phyloP scores from a whole-genome alignment of 2,797 vertebrate genomes.

The Parambassis ranga region DNA sequence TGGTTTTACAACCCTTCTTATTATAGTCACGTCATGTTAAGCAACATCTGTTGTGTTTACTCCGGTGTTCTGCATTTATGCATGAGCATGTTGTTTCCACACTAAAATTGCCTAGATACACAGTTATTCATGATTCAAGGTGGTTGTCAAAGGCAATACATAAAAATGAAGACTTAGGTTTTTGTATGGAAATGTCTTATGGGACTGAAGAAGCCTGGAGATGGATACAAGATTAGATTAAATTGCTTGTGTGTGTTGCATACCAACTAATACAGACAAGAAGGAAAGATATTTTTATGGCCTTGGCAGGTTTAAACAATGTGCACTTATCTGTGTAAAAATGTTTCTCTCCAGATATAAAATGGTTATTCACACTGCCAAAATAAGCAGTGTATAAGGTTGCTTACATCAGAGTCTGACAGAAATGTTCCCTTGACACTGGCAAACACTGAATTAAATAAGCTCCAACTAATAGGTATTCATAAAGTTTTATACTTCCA shows the following conservation, averaged over 20 bases:
- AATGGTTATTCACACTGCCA: background rate
- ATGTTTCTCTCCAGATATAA: background rate
- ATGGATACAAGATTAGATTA: conserved; percentile 6
- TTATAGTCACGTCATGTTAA: background rate
- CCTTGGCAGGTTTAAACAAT: background rate
- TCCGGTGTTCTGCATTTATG: background rate
- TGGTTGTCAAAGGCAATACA: conserved; percentile 28
- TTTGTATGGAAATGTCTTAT: conserved; percentile 1
- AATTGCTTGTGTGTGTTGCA: background rate
- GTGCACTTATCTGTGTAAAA: conserved; percentile 6
- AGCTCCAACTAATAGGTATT: conserved; percentile 1
- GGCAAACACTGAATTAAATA: too few relatives aligned
- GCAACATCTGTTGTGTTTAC: background rate
- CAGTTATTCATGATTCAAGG: conserved; percentile 18
- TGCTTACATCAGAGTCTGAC: background rate
- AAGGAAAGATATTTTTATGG: background rate
- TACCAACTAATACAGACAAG: background rate
- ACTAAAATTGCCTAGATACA: background rate
- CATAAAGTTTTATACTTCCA: background rate
- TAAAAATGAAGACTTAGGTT: conserved; percentile 6
- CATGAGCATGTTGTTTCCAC: background rate
- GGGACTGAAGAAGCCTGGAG: background rate
- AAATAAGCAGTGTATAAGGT: background rate
- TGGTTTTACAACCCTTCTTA: background rate
- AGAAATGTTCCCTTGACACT: background rate